Evolutionary conservation across 2,888 invertebrate genomes (phyloP).

Genomic region (Neoscelio sp.): DNA sequence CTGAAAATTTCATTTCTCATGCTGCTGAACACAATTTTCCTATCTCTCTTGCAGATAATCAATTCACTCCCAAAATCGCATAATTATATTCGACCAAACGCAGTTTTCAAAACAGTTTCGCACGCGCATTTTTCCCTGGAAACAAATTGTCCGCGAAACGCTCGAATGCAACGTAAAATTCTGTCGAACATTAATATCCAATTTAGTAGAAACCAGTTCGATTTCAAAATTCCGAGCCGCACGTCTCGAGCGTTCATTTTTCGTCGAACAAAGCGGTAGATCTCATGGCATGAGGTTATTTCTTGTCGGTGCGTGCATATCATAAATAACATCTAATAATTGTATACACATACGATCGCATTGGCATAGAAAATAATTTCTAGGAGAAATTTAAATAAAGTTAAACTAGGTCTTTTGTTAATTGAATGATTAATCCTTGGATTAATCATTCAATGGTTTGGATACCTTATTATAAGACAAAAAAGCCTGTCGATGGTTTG

Average conservation of each 20-base stretch:
- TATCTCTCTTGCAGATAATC: constrained; percentile 16
- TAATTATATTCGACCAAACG: constrained; percentile 34
- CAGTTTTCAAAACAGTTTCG: constrained; percentile 34
- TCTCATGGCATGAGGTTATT: constrained; percentile 38
- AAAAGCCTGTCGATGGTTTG: too few species aligned
- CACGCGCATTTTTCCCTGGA: constrained; percentile 14
- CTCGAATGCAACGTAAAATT: constrained; percentile 41
- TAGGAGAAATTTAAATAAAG: too few species aligned
- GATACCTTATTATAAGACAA: too few species aligned
- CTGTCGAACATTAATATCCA: constrained; percentile 51
- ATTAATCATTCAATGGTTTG: too few species aligned
- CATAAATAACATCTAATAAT: constrained; percentile 60
- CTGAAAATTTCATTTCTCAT: too few species aligned
- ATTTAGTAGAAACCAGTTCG: constrained; percentile 47
- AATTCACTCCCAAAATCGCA: constrained; percentile 12
- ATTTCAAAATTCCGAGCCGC: constrained; percentile 28
- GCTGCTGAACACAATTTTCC: too few species aligned
- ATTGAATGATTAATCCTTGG: too few species aligned
- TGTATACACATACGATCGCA: constrained; percentile 43
- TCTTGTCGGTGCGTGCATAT: constrained; percentile 7
- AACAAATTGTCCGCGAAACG: constrained; percentile 43
- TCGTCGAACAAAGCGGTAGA: constrained; percentile 49
- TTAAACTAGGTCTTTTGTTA: too few species aligned
- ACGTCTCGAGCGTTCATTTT: constrained; percentile 45
- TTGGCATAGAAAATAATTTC: constrained; percentile 33